Percentiles rank a stretch among this genome's conserved stretches.
These are phyloP conservation scores for Lytechinus variegatus DNA, from an alignment of 35 echinoderm and acorn worm species.

Conservation along the genomic window DNA sequence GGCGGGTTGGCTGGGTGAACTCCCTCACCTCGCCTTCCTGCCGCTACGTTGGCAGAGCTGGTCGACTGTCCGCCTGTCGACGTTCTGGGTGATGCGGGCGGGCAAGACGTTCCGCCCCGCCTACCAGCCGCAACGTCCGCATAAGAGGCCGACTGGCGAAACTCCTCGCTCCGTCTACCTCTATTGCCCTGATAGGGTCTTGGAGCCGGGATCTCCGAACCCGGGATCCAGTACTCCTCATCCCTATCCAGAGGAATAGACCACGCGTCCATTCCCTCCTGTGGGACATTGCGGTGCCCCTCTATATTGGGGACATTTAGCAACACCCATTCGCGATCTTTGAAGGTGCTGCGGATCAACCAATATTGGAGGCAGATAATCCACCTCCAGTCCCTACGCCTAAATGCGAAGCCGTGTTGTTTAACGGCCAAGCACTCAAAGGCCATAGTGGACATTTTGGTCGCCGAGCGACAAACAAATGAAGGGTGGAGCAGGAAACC, in stretches of 20 bases:
- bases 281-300: not conserved
- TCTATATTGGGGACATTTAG: not conserved
- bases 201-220: not conserved
- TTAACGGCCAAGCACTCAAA: not conserved
- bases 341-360: not conserved
- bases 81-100: not conserved
- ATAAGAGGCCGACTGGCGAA: not conserved
- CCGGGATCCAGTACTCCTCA: not conserved
- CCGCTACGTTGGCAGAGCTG: not conserved
- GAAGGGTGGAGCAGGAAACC: constrained; percentile 41
- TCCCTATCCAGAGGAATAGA: not conserved
- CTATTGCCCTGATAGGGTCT: not conserved
- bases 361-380: constrained; percentile 15
- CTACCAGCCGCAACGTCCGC: too few relatives aligned
- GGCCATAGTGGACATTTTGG: not conserved
- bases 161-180: not conserved
- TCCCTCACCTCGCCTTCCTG: not conserved
- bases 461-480: not conserved
- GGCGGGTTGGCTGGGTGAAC: not conserved
- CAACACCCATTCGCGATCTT: not conserved
- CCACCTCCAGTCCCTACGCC: not conserved
- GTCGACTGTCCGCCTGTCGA: not conserved
- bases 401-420: not conserved
- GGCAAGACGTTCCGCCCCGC: too few relatives aligned
- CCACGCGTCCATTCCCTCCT: not conserved